Evolutionary conservation across 2,113 vertebrate genomes (phyloP).

Genomic region (Trematomus loennbergii): DNA sequence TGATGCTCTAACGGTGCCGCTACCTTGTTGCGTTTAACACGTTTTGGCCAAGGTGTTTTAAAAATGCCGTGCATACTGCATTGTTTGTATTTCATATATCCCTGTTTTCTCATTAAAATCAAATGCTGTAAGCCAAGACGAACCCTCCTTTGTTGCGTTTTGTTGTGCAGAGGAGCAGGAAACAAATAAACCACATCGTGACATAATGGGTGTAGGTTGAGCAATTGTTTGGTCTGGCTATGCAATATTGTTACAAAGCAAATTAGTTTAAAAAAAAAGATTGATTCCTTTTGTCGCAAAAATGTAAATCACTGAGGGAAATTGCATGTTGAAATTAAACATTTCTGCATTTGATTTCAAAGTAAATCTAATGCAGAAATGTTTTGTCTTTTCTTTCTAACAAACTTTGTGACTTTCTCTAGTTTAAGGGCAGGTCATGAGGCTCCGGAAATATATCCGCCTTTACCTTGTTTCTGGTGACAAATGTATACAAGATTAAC

Average conservation of each 20-base stretch:
- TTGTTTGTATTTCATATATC: slow-evolving; percentile 55
- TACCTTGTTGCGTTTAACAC: slow-evolving; percentile 60
- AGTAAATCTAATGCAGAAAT: slow-evolving; percentile 1
- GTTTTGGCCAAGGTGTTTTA: slow-evolving; percentile 63
- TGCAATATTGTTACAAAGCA: slow-evolving; percentile 21
- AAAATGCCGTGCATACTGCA: slow-evolving; percentile 46
- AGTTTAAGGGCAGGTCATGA: background rate
- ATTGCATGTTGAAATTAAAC: background rate
- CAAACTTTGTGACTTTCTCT: background rate
- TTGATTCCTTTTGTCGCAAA: slow-evolving; percentile 2
- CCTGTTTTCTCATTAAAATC: slow-evolving; percentile 80
- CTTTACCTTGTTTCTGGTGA: background rate
- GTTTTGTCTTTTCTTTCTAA: background rate
- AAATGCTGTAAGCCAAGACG: slow-evolving; percentile 77
- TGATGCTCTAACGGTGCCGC: slow-evolving; percentile 37
- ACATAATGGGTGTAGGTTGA: slow-evolving; percentile 19
- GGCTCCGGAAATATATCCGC: background rate
- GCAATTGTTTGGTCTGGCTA: slow-evolving; percentile 35
- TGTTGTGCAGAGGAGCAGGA: slow-evolving; percentile 41
- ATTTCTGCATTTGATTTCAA: background rate
- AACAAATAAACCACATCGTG: slow-evolving; percentile 54
- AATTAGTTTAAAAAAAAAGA: background rate
- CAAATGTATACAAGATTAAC: slow-evolving; percentile 1
- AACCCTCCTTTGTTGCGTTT: slow-evolving; percentile 60
- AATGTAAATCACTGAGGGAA: slow-evolving; percentile 11